phyloP scores from a whole-genome alignment of 2,113 vertebrate genomes.

The Arvicanthis niloticus region DNA sequence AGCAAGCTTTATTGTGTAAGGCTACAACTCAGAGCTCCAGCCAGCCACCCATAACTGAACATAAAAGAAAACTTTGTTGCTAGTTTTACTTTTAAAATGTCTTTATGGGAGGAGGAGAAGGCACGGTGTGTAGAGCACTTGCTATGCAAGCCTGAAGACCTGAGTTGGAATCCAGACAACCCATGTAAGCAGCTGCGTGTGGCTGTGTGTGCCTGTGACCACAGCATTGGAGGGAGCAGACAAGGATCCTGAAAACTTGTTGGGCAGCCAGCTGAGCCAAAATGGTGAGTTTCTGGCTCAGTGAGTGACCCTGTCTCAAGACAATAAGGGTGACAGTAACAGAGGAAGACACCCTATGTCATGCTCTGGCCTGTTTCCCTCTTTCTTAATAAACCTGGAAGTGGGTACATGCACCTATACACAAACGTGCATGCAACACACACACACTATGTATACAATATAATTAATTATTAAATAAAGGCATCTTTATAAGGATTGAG shows the following conservation, averaged over 20 bases:
- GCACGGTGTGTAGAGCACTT: too few species aligned
- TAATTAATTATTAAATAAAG: background rate
- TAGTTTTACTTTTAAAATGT: background rate
- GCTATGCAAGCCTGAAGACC: background rate
- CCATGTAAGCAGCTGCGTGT: background rate
- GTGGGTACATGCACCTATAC: background rate
- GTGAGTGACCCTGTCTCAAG: background rate
- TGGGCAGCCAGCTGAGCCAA: background rate
- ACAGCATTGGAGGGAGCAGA: background rate
- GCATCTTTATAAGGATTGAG: background rate
- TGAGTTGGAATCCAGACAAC: too few species aligned
- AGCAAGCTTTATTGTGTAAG: constrained; percentile 3
- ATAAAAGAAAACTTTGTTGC: background rate
- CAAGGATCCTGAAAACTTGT: background rate
- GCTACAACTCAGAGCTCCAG: background rate
- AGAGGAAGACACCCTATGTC: background rate
- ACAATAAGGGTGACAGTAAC: background rate
- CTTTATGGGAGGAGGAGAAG: background rate
- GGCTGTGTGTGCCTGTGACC: background rate
- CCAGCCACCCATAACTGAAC: background rate
- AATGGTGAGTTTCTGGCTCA: background rate
- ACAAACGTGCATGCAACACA: background rate
- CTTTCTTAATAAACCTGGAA: background rate
- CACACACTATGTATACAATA: background rate
- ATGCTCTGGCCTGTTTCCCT: background rate